Conservation (phyloP, 1,140 invertebrate genomes). For the Sycobia sp. region DNA sequence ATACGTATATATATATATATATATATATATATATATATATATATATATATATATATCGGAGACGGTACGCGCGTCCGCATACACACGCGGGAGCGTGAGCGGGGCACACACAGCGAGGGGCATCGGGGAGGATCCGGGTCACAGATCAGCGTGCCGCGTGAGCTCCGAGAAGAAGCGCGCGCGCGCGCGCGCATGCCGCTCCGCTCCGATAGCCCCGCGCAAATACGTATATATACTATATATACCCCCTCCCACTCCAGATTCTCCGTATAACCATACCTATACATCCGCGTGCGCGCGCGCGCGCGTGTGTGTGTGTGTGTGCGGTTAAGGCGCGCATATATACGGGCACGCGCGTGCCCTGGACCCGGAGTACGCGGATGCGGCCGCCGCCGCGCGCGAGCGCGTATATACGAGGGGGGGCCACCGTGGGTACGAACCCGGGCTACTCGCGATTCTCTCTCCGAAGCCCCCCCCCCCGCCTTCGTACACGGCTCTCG, state of each 20-base stretch:
- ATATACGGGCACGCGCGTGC: neutral
- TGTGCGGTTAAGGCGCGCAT: neutral
- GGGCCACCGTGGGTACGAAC: neutral
- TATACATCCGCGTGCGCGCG: too few species aligned
- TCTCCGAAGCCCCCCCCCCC: neutral
- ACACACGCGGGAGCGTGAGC: constrained; percentile 31
- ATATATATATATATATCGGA: too few species aligned
- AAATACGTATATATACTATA: neutral
- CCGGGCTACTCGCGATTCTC: neutral
- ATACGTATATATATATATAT: neutral
- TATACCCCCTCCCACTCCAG: too few species aligned
- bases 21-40: too few species aligned
- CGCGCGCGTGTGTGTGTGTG: neutral
- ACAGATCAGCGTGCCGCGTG: constrained; percentile 58
- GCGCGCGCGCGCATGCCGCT: constrained; percentile 25
- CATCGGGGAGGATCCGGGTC: constrained; percentile 64
- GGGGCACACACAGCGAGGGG: constrained; percentile 45
- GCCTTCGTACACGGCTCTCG: too few species aligned
- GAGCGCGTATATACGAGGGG: neutral
- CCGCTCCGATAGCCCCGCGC: constrained; percentile 1
- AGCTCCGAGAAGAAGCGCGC: constrained; percentile 44
- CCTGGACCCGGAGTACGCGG: neutral
- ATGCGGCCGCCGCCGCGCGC: neutral
- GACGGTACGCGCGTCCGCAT: neutral
- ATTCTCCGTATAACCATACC: too few species aligned